Evolutionary conservation across 2,113 vertebrate genomes (phyloP), one percentile per base, ranked within the genome.

Genomic region (Pelecanoides urinatrix): DNA sequence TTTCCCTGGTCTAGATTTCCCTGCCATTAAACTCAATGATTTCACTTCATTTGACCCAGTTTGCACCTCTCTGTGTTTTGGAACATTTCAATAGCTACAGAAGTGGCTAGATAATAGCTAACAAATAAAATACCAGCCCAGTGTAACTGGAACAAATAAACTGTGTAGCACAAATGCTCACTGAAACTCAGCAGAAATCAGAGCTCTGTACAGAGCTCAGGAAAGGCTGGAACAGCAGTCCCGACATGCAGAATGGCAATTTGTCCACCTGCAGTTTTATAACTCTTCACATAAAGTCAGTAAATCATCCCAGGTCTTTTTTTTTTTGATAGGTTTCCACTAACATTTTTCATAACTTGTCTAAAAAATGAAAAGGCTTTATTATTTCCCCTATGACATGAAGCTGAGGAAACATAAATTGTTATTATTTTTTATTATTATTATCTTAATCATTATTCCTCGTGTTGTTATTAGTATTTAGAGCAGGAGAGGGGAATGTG

Each of bases 101-200:
- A 92, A 97, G 66, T 63, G 65, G 49, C 91, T 96, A 89, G 94
- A 90, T 84, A 97, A 84, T 78, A 94, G 87, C 95, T 92, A 88
- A 52, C 23, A 89, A 96, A 88, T 89, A 96, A 98, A 96, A 89
- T 73, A 95, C 87, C 26, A 92, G 49, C 16, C 45, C 78, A 88
- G 73, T 47, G 38, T 91, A 96, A 96, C 88, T 63, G 77, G 53
- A 70, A 85, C 77, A 96, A 94, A 94, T 81, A 86, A 86, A 68
- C 83, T 87, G 45, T 40, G 59, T 68, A 86, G 40, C 30, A 42
- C 40, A 89, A 89, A 89, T 55, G 56, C 44, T 85, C 47, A 30
- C 16, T 91, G 78, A 70, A 84, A 92, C 50, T 58, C 87, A 63
- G 59, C 59, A 88, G 82, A 92, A 94, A 88, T 77, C 47, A 63